A percentile compares a stretch with the other conserved stretches of the same genome.
These are phyloP conservation scores for Drosophila vallismaia DNA, from an alignment of 2,888 invertebrate species.

Conservation along the genomic window DNA sequence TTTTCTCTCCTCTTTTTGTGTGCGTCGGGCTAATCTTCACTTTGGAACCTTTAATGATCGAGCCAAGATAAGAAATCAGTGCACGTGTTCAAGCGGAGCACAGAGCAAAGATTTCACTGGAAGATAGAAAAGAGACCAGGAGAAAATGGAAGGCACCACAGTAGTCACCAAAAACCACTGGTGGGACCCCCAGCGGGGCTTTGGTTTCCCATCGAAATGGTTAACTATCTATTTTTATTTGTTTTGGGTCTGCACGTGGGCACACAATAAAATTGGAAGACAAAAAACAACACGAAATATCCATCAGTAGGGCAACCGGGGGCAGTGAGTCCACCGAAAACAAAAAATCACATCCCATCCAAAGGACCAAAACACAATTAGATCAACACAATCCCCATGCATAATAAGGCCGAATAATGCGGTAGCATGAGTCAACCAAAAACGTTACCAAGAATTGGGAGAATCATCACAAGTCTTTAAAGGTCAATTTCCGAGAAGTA, in stretches of 20 bases:
- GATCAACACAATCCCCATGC: conserved; percentile 60
- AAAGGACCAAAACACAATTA: conserved; percentile 66
- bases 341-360: conserved; percentile 20
- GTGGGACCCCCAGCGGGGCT: conserved; percentile 67
- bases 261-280: conserved; percentile 35
- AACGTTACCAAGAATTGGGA: conserved; percentile 17
- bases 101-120: conserved; percentile 53
- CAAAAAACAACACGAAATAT: conserved; percentile 23
- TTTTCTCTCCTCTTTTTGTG: conserved; percentile 25
- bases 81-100: conserved; percentile 67
- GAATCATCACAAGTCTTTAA: conserved; percentile 31
- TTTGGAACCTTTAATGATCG: conserved; percentile 68
- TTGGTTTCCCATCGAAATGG: conserved; percentile 65
- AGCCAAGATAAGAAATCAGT: conserved; percentile 68
- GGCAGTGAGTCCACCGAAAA: conserved; percentile 69
- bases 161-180: conserved; percentile 60
- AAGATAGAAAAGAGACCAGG: conserved; percentile 44
- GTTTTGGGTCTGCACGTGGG: conserved; percentile 70
- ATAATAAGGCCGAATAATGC: conserved; percentile 58
- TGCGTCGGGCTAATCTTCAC: conserved; percentile 58
- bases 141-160: conserved; percentile 54
- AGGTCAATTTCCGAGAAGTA: conserved; percentile 55
- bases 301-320: conserved; percentile 47
- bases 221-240: conserved; percentile 53
- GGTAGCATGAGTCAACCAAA: conserved; percentile 59